Evolutionary conservation across 2,113 vertebrate species (phyloP).

Genomic region (Trematocara marginatum): DNA sequence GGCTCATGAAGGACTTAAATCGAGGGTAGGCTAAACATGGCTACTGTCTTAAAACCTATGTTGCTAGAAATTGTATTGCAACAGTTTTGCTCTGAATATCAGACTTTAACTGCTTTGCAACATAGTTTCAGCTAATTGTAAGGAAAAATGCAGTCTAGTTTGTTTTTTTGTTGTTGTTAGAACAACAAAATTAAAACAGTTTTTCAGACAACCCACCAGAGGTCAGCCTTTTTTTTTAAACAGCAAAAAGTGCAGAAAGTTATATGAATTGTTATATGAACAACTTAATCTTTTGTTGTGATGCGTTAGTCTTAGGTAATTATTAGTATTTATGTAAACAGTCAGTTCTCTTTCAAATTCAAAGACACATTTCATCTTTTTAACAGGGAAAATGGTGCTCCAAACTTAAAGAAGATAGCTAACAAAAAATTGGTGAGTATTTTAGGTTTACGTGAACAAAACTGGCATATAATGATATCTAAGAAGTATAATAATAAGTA

Average conservation of each 20-base stretch:
- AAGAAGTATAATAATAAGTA: background rate
- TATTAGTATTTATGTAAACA: background rate
- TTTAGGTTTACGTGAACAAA: background rate
- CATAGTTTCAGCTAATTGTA: background rate
- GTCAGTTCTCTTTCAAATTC: background rate
- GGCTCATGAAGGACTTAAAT: conserved; percentile 2
- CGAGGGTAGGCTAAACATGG: background rate
- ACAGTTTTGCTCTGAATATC: background rate
- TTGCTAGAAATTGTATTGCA: background rate
- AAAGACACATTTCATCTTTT: background rate
- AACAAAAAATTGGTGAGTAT: conserved; percentile 45
- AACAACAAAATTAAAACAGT: background rate
- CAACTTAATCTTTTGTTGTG: background rate
- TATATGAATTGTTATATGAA: background rate
- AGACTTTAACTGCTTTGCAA: background rate
- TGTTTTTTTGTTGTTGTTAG: background rate
- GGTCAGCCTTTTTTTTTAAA: background rate
- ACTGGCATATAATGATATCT: background rate
- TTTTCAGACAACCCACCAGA: background rate
- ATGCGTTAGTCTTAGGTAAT: background rate
- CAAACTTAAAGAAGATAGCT: background rate
- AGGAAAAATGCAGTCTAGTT: background rate
- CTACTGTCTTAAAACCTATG: background rate
- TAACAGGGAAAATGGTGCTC: background rate
- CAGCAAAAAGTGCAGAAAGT: background rate